phyloP scores from a whole-genome alignment of 2,888 invertebrate species.

The Agrochola litura region DNA sequence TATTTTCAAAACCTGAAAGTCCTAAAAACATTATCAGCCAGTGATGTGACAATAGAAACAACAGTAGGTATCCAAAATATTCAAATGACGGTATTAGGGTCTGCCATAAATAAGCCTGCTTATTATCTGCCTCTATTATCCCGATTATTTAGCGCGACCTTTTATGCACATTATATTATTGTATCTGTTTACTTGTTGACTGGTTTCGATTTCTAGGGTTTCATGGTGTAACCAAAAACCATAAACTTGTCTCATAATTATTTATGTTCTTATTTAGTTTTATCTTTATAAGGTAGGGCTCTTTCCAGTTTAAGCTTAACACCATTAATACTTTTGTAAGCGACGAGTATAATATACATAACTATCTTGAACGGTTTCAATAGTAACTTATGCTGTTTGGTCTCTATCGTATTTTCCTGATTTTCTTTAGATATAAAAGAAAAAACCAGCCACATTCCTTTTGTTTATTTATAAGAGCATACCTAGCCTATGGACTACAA shows the following conservation, averaged over 20 bases:
- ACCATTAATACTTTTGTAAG: not conserved
- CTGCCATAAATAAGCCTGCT: slow-evolving; percentile 49
- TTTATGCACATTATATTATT: slow-evolving; percentile 27
- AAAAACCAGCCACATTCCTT: not conserved
- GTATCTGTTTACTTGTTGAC: slow-evolving; percentile 37
- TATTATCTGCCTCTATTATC: slow-evolving; percentile 42
- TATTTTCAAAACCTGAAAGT: not conserved
- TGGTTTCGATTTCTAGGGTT: not conserved
- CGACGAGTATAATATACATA: too few relatives aligned
- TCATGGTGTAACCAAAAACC: not conserved
- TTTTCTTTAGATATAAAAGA: not conserved
- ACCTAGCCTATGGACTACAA: not conserved
- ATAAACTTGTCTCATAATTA: not conserved
- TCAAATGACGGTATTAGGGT: slow-evolving; percentile 44
- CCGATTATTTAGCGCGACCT: slow-evolving; percentile 35
- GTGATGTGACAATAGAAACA: slow-evolving; percentile 1
- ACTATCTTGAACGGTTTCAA: too few relatives aligned
- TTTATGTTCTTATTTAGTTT: not conserved
- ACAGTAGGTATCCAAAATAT: slow-evolving; percentile 36
- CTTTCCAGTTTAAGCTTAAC: too few relatives aligned
- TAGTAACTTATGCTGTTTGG: not conserved
- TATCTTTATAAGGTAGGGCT: too few relatives aligned
- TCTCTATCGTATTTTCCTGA: not conserved
- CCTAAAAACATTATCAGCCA: not conserved
- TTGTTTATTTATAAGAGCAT: slow-evolving; percentile 15